Base-by-base conservation (phyloP, 2,888 invertebrate species). In the Pyrrhia umbra region DNA sequence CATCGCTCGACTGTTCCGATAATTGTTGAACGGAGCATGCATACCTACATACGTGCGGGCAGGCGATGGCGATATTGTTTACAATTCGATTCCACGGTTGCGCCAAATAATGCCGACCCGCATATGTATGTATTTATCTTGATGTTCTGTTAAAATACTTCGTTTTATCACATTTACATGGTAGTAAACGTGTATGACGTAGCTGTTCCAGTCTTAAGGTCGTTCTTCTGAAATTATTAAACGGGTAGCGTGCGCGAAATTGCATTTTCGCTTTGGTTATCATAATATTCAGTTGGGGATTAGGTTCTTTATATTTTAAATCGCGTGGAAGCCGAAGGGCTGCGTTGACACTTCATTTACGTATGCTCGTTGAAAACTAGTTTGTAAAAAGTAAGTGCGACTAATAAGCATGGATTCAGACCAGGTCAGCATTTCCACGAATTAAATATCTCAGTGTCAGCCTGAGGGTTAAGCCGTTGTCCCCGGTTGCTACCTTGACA, bases 211-310 rank as follows among this genome's bases (percentile, higher is more conserved):
- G 61, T 58, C 51, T 64, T 60, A 39, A 43, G 75, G 70, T 76
- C 73, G 76, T 75, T 77, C 77, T 64, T 79, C 81, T 77, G 84
- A 86, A 85, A 83, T 81, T 80, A 87, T 87, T 85, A 85, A 80
- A 79, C 74, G 70, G 64, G 61, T 62, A 71, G 59, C 63, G 71
- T 70, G 71, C 57, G 80, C 79, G 81, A 85, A 83, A 88, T 85
- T 85, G 81, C 85, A 83, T 85, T 82, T 83, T 77, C 80, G 46
- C 47, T 74, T 77, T 79, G 75, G 80, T 78, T 77, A 67, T 69
- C 67, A 69, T 73, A 71, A 54, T 58, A 27, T 50, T 54, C 39
- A 25, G 27, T 47, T 64, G 37, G 63, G 60, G 52, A 67, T 52
- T 63, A 57, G 54, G 39, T 65, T 55, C 18, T 59, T 43, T 51